Evolutionary conservation across 1,140 invertebrate species (phyloP).

Genomic region (Mactra quadrangularis): DNA sequence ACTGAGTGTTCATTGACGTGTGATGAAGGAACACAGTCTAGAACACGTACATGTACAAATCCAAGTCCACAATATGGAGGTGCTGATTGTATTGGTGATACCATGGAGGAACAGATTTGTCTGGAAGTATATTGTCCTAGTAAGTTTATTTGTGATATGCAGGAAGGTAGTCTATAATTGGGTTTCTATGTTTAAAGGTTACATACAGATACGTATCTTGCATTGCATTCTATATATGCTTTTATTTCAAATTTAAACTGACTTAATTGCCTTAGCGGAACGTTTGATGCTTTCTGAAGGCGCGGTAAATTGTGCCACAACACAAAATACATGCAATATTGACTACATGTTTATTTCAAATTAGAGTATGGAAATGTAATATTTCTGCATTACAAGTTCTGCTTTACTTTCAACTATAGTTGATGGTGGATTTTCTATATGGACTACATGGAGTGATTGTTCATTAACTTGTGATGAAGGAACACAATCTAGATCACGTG

Average conservation of each 20-base stretch:
- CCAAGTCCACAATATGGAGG: constrained; percentile 65
- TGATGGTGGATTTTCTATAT: constrained; percentile 31
- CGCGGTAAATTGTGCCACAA: no score
- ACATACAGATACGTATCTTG: no score
- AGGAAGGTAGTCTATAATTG: no score
- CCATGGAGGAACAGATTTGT: neutral
- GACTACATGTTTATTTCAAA: no score
- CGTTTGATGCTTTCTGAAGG: no score
- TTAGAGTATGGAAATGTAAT: no score
- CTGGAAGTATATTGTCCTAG: constrained; percentile 4
- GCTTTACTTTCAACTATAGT: neutral
- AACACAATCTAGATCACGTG: neutral
- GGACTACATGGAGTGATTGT: constrained; percentile 8
- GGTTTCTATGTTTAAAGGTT: no score
- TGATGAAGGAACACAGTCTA: constrained; percentile 60
- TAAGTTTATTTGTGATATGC: neutral
- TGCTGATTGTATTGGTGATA: constrained; percentile 54
- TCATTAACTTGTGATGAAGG: constrained; percentile 7
- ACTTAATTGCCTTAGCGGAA: no score
- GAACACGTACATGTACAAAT: constrained; percentile 62
- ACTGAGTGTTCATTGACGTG: constrained; percentile 67
- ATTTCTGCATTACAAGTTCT: no score
- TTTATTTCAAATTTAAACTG: no score
- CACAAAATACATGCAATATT: no score
- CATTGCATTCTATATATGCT: no score